Conservation (phyloP, 2,113 vertebrate genomes). For the Chlamydotis undulata region DNA sequence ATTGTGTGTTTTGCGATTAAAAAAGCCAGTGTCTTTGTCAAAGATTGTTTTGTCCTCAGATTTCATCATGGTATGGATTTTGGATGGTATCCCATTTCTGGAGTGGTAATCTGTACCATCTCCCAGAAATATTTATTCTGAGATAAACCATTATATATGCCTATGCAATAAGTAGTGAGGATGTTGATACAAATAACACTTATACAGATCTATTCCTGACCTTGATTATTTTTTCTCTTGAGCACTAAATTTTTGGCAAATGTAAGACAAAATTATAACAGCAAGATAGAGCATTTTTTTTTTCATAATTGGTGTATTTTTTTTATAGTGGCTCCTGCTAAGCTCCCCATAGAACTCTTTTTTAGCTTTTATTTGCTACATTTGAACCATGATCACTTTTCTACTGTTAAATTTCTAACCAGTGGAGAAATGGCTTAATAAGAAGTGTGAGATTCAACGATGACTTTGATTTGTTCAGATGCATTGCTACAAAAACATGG, state of each 20-base stretch:
- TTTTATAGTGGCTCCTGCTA: background rate
- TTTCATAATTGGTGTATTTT: background rate
- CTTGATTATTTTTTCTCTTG: background rate
- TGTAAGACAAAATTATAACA: background rate
- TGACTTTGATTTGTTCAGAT: background rate
- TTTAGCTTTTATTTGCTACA: background rate
- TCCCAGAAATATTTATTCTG: background rate
- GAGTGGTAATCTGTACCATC: background rate
- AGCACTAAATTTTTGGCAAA: background rate
- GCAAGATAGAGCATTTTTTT: background rate
- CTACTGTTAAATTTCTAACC: background rate
- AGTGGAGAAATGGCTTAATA: background rate
- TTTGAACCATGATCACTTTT: background rate
- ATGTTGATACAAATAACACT: background rate
- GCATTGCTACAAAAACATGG: background rate
- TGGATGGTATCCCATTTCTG: background rate
- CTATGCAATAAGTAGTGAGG: background rate
- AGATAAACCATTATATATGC: background rate
- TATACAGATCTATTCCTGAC: background rate
- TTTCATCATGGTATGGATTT: background rate
- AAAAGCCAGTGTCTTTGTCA: background rate
- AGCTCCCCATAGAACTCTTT: background rate
- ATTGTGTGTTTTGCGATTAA: background rate
- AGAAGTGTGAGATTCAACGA: background rate
- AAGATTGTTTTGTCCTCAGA: background rate